These are phyloP conservation scores for Volucella inflata DNA, from an alignment of 2,888 invertebrate genomes.

Conservation along the genomic window DNA sequence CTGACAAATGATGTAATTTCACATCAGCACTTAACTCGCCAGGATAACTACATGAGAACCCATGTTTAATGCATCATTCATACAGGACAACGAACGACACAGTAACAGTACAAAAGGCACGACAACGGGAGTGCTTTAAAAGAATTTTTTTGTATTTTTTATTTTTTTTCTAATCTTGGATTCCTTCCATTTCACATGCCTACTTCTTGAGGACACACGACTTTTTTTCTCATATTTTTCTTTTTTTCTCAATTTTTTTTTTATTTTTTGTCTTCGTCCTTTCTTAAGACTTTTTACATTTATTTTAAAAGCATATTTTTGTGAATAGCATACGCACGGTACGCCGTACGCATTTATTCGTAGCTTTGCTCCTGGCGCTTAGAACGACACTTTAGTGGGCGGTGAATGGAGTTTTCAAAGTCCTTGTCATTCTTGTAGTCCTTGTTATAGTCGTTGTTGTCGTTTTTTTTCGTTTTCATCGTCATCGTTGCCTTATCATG, in stretches of 20 bases:
- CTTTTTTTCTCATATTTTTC: too few species aligned
- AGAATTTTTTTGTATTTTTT: neutral
- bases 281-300: slow-evolving; percentile 43
- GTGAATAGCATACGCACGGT: slow-evolving; percentile 36
- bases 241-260: slow-evolving; percentile 23
- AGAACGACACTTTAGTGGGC: slow-evolving; percentile 35
- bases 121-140: slow-evolving; percentile 56
- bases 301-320: slow-evolving; percentile 64
- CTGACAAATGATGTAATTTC: slow-evolving; percentile 74
- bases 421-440: too few species aligned
- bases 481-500: slow-evolving; percentile 37
- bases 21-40: slow-evolving; percentile 72
- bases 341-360: slow-evolving; percentile 48
- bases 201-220: too few species aligned
- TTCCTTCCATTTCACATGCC: too few species aligned
- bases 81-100: too few species aligned
- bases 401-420: neutral
- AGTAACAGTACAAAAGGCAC: neutral
- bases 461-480: slow-evolving; percentile 1
- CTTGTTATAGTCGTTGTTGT: slow-evolving; percentile 28
- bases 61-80: slow-evolving; percentile 71
- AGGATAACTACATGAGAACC: slow-evolving; percentile 57
- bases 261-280: slow-evolving; percentile 3
- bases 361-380: slow-evolving; percentile 31
- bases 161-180: neutral